A percentile compares a stretch with the other conserved stretches of the same genome.
Conservation (phyloP, 2,797 vertebrate species). For the Paramormyrops hopkinsi region DNA sequence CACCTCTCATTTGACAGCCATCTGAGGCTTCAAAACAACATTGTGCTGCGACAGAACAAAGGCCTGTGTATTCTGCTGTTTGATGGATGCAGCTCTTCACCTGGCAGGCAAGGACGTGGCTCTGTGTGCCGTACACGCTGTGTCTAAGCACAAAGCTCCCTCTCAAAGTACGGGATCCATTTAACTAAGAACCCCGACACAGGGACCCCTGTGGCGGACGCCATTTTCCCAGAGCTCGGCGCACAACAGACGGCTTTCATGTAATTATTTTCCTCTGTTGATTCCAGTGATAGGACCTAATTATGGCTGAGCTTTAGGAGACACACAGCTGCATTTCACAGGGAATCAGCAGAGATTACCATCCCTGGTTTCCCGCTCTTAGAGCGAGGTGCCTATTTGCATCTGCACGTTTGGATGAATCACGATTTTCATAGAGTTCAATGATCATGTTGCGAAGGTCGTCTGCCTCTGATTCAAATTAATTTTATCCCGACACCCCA, state of each 20-base stretch:
- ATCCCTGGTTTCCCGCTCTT: neutral
- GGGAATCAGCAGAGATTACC: neutral
- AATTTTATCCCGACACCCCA: neutral
- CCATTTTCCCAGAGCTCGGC: neutral
- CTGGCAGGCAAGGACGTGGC: neutral
- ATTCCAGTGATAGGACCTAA: neutral
- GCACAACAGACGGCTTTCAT: neutral
- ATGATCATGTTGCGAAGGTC: neutral
- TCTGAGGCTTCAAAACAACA: neutral
- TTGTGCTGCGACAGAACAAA: neutral
- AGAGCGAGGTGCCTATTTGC: neutral
- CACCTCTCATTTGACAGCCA: neutral
- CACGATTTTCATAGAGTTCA: neutral
- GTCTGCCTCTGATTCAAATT: neutral
- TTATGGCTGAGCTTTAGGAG: neutral
- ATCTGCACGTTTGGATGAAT: neutral
- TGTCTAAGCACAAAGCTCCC: neutral
- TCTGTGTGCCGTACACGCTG: neutral
- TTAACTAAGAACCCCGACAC: neutral
- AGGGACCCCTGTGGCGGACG: neutral
- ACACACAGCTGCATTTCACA: constrained; percentile 5
- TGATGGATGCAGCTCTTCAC: neutral
- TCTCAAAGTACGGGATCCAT: neutral
- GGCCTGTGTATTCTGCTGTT: neutral
- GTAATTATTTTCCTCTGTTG: constrained; percentile 11